Base-by-base conservation (phyloP, 2,888 invertebrate genomes). In the Boloria selene region DNA sequence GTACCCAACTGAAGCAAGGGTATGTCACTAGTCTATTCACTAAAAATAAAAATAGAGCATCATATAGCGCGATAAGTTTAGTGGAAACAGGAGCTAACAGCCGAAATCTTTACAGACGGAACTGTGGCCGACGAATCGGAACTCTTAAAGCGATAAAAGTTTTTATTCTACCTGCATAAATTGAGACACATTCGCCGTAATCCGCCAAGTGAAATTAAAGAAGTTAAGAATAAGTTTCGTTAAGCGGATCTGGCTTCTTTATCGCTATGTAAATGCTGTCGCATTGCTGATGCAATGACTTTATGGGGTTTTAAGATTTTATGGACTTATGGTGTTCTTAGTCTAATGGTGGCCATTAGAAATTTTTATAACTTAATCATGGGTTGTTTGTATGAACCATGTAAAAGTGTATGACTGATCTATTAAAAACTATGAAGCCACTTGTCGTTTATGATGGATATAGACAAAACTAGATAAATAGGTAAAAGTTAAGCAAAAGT, bases 201-300 rank as follows among this genome's bases (percentile, higher is more conserved):
- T 79, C 78, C 79, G 77, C 72, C 73, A 71, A 78, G 79, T 76
- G 76, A 83, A 84, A 86, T 85, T 85, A 83, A 84, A 82, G 79
- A 85, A 84, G 83, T 84, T 84, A 81, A 38, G 31, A 84, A 79
- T 79, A 81, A 85, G 78, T 74, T 80, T 80, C 75, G 80, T 80
- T 74, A 73, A 71, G 60, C 31, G 31, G 31, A 73, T 74, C 72
- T 72, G 67, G 71, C 72, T 73, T 72, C 75, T 71, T 74, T 68
- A 58, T 63, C 58, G 64, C 49, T 26, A 26, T 59, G 64, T 58
- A 58, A 64, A 58, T 64, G 45, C 17, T 47, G 59, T 64, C 64
- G 64, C 58, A 64, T 52, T 64, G 52, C 58, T 59, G 52, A n/a
- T 55, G 50, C 18, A 50, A 50, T 44, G 18, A 18, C 47, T 61